Evolutionary conservation across 2,888 invertebrate genomes (phyloP).

Genomic region (Hemicrepidius hirtus): DNA sequence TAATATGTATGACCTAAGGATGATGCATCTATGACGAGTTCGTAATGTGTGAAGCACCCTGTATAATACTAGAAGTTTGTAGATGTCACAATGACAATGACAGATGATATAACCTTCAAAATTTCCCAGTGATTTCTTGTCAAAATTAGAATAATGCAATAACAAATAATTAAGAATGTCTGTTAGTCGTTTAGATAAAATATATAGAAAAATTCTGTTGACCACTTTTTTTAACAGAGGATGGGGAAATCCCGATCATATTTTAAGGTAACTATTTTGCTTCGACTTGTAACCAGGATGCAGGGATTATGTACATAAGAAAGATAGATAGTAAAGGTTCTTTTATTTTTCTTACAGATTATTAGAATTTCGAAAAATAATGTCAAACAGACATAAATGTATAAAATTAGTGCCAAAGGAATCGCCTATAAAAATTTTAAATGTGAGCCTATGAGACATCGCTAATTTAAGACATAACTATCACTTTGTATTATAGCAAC

Average conservation of each 20-base stretch:
- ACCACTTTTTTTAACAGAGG: constrained; percentile 96
- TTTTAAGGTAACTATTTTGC: constrained; percentile 78
- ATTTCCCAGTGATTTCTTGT: too few relatives aligned
- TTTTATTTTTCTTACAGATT: constrained; percentile 78
- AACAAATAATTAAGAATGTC: constrained; percentile 59
- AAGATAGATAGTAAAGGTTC: constrained; percentile 41
- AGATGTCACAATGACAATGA: too few relatives aligned
- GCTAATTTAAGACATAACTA: not conserved
- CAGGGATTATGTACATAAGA: constrained; percentile 75
- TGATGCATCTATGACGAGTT: too few relatives aligned
- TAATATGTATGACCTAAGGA: too few relatives aligned
- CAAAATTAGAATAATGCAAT: too few relatives aligned
- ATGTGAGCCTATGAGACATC: constrained; percentile 75
- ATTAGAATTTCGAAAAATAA: constrained; percentile 91
- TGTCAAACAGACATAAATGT: constrained; percentile 89
- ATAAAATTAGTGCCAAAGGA: constrained; percentile 86
- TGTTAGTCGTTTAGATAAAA: constrained; percentile 79
- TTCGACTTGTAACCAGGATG: too few relatives aligned
- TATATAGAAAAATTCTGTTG: constrained; percentile 90
- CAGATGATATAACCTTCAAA: too few relatives aligned
- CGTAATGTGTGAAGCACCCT: too few relatives aligned
- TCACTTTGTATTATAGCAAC: constrained; percentile 75
- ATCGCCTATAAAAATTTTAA: constrained; percentile 91
- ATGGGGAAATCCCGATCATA: constrained; percentile 95
- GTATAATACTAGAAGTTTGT: too few relatives aligned